A percentile compares a stretch with the other conserved stretches of the same genome.
Evolutionary conservation across 1,140 invertebrate genomes (phyloP).

Genomic region (Drosophila nikananu): DNA sequence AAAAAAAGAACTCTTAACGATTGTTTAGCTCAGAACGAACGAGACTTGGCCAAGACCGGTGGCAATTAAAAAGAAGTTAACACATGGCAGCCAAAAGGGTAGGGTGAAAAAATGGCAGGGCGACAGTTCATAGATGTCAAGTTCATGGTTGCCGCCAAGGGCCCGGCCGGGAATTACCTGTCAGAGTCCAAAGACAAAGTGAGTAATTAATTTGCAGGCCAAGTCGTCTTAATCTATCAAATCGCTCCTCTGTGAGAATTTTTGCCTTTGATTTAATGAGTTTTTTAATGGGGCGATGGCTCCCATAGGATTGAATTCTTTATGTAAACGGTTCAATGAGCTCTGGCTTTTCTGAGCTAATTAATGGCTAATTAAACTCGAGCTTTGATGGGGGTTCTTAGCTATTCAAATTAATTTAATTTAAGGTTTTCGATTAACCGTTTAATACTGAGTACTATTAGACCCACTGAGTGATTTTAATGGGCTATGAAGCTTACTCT

Average conservation of each 20-base stretch:
- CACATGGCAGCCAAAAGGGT: conserved; percentile 57
- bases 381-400: conserved; percentile 52
- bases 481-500: neutral
- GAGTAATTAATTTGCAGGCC: conserved; percentile 71
- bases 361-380: conserved; percentile 67
- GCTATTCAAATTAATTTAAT: conserved; percentile 3
- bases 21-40: conserved; percentile 24
- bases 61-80: conserved; percentile 77
- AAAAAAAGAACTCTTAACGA: conserved; percentile 36
- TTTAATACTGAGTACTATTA: neutral
- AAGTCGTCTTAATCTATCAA: conserved; percentile 59
- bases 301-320: conserved; percentile 62
- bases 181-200: conserved; percentile 35
- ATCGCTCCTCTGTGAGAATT: conserved; percentile 46
- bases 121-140: conserved; percentile 75
- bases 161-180: conserved; percentile 26
- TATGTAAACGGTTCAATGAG: conserved; percentile 70
- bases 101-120: conserved; percentile 13
- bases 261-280: conserved; percentile 70
- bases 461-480: neutral
- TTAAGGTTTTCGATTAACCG: conserved; percentile 5
- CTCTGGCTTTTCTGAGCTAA: conserved; percentile 39
- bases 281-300: conserved; percentile 35
- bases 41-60: conserved; percentile 41
- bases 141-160: conserved; percentile 67